A percentile compares a stretch with the other conserved stretches of the same genome.
Conservation (phyloP, 1,140 invertebrate genomes). For the Protaetia brevitarsis region DNA sequence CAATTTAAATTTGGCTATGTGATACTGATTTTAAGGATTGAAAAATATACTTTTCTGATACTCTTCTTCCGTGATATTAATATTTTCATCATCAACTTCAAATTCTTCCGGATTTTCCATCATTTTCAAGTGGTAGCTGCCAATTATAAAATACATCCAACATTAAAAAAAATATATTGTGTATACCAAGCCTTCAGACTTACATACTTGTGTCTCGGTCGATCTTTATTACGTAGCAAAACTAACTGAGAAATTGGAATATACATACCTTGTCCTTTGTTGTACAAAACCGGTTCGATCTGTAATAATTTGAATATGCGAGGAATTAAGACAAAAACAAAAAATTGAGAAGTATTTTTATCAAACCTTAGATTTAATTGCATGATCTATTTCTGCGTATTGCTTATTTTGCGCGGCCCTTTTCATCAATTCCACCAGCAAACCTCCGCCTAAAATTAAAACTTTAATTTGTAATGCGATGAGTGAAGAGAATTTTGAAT, state of each 20-base stretch:
- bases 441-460: constrained; percentile 71
- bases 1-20: no score
- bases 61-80: constrained; percentile 53
- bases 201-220: constrained; percentile 75
- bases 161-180: neutral
- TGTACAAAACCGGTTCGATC: constrained; percentile 88
- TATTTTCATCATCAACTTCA: constrained; percentile 72
- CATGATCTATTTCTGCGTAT: constrained; percentile 84
- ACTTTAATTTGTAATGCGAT: neutral
- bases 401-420: constrained; percentile 83
- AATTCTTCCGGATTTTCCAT: constrained; percentile 82
- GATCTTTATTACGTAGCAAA: constrained; percentile 80
- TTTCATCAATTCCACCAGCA: constrained; percentile 92
- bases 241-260: constrained; percentile 87
- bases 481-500: neutral
- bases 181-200: constrained; percentile 29
- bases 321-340: neutral
- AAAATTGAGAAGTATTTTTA: no score
- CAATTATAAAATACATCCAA: no score
- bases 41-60: constrained; percentile 42
- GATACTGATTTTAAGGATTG: neutral
- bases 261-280: constrained; percentile 84
- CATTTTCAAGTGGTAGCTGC: constrained; percentile 69
- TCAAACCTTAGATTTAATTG: constrained; percentile 76
- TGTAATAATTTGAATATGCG: constrained; percentile 17